Evolutionary conservation across 2,113 vertebrate species (phyloP).

Genomic region (Pipa parva): DNA sequence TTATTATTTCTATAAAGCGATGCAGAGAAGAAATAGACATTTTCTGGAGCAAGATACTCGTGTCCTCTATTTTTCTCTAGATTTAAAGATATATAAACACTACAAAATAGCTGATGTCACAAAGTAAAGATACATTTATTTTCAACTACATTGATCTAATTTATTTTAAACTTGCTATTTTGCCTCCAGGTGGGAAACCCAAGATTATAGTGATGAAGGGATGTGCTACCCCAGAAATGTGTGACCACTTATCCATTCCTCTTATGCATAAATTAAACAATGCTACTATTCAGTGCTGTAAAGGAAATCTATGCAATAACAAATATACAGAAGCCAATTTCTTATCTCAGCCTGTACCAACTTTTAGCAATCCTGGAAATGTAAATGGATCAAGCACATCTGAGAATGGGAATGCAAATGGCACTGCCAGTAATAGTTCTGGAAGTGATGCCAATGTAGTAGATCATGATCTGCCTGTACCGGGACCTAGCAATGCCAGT

Average conservation of each 20-base stretch:
- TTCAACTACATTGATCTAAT: too few species aligned
- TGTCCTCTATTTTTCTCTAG: too few species aligned
- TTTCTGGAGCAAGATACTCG: too few species aligned
- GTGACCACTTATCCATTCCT: neutral
- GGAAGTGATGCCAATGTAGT: neutral
- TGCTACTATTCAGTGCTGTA: constrained; percentile 16
- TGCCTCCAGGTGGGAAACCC: neutral
- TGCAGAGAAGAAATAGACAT: too few species aligned
- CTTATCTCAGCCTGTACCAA: neutral
- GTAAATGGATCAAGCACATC: neutral
- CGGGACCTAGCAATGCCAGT: neutral
- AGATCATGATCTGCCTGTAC: neutral
- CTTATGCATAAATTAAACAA: neutral
- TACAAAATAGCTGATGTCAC: too few species aligned
- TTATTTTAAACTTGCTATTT: neutral
- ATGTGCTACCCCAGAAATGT: constrained; percentile 26
- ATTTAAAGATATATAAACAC: too few species aligned
- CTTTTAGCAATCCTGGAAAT: neutral
- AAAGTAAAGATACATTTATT: too few species aligned
- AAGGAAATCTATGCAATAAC: constrained; percentile 21
- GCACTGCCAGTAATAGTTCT: neutral
- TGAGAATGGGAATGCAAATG: neutral
- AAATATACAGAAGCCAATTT: constrained; percentile 1
- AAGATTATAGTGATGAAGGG: constrained; percentile 12
- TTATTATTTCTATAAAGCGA: too few species aligned